Percentiles rank a stretch among this genome's conserved stretches.
Conservation (phyloP, 2,113 vertebrate species). For the Donacobius atricapilla region DNA sequence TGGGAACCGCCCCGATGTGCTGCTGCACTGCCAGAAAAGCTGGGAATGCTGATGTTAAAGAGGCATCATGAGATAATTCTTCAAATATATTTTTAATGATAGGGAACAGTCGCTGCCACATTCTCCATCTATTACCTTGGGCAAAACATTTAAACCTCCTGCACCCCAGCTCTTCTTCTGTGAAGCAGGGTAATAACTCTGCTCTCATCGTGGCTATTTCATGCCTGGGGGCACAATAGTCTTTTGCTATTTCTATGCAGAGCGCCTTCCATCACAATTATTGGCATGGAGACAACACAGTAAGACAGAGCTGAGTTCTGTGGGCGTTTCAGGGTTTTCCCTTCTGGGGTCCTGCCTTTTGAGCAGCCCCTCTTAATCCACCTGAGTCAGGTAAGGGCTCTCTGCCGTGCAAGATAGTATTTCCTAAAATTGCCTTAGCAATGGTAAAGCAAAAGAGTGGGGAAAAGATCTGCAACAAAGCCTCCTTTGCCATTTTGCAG, state of each 20-base stretch:
- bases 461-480: background rate
- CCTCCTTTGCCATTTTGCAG: background rate
- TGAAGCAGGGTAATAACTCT: background rate
- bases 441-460: background rate
- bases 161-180: background rate
- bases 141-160: slow-evolving; percentile 10
- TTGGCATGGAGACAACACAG: background rate
- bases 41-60: background rate
- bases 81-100: background rate
- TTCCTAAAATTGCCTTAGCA: background rate
- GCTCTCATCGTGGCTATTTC: background rate
- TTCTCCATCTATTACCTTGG: background rate
- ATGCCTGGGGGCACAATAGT: background rate
- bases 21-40: background rate
- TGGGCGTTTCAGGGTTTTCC: background rate
- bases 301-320: background rate
- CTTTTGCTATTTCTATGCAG: slow-evolving; percentile 33
- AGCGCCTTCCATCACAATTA: background rate
- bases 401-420: background rate
- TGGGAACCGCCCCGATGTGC: background rate
- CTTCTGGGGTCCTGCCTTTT: background rate
- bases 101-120: background rate
- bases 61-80: background rate
- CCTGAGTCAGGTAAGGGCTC: background rate
- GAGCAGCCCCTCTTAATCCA: background rate